Conservation (phyloP, 2,888 invertebrate genomes). For the Crepidodera aurea region DNA sequence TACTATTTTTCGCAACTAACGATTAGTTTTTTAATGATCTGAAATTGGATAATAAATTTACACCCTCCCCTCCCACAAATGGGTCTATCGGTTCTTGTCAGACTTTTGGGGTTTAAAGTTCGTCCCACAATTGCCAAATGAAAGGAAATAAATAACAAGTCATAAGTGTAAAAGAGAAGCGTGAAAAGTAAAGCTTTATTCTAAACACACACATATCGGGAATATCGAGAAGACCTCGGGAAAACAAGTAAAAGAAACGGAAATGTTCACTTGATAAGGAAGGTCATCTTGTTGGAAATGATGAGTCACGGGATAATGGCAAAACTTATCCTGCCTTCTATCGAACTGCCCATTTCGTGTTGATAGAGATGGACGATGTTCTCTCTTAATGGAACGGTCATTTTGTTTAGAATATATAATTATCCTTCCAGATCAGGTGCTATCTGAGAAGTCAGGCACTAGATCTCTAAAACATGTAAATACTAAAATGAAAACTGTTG, state of each 20-base stretch:
- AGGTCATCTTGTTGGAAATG: constrained; percentile 40
- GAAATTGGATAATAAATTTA: no score
- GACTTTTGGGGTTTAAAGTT: background rate
- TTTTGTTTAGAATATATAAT: no score
- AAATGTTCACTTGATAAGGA: constrained; percentile 41
- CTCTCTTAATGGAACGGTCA: no score
- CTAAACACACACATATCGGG: background rate
- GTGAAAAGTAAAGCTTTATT: background rate
- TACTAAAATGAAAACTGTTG: no score
- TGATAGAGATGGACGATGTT: constrained; percentile 18
- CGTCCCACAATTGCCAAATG: background rate
- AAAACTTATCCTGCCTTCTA: constrained; percentile 10
- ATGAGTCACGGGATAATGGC: constrained; percentile 43
- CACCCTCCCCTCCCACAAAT: no score
- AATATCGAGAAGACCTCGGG: constrained; percentile 7
- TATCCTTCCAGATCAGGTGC: no score
- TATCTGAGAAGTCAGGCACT: no score
- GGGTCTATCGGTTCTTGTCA: no score
- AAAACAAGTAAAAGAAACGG: constrained; percentile 23
- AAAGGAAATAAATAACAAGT: background rate
- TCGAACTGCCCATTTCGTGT: constrained; percentile 5
- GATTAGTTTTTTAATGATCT: no score
- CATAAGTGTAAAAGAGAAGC: background rate
- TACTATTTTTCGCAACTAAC: no score
- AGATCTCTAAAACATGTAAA: no score